Conservation (phyloP, 2,888 invertebrate species). For the Allygus modestus region DNA sequence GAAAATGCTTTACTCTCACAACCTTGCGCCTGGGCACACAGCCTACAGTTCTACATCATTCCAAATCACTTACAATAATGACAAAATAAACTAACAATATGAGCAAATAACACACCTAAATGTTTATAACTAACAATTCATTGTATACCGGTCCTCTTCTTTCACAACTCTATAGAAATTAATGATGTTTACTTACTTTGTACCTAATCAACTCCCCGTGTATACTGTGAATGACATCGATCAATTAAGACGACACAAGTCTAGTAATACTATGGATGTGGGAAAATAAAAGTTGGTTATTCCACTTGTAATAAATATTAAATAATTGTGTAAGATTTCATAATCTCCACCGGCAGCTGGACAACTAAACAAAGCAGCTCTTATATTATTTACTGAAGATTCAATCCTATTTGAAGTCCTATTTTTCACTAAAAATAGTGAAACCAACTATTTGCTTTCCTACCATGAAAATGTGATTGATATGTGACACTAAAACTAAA, state of each 20-base stretch:
- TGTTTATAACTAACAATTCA: not conserved
- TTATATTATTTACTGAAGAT: not conserved
- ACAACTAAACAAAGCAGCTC: not conserved
- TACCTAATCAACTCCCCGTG: not conserved
- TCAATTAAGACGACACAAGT: not conserved
- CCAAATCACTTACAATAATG: slow-evolving; percentile 6
- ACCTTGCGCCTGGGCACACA: not conserved
- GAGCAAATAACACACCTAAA: slow-evolving; percentile 37
- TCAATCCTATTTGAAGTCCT: too few species aligned
- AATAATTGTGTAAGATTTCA: not conserved
- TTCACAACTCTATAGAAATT: not conserved
- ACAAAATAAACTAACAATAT: slow-evolving; percentile 23
- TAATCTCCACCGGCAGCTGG: not conserved
- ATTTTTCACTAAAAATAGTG: too few species aligned
- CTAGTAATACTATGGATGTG: slow-evolving; percentile 10
- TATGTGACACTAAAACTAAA: slow-evolving; percentile 12
- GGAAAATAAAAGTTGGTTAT: not conserved
- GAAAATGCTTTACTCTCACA: not conserved
- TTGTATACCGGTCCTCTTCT: slow-evolving; percentile 18
- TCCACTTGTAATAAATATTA: not conserved
- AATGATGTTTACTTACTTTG: not conserved
- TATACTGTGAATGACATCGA: not conserved
- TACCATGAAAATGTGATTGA: slow-evolving; percentile 16
- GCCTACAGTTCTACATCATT: not conserved
- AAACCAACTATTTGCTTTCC: not conserved